Percentiles rank a stretch among this genome's conserved stretches.
Evolutionary conservation across 2,113 vertebrate species (phyloP).

Genomic region (Spheniscus mendiculus): DNA sequence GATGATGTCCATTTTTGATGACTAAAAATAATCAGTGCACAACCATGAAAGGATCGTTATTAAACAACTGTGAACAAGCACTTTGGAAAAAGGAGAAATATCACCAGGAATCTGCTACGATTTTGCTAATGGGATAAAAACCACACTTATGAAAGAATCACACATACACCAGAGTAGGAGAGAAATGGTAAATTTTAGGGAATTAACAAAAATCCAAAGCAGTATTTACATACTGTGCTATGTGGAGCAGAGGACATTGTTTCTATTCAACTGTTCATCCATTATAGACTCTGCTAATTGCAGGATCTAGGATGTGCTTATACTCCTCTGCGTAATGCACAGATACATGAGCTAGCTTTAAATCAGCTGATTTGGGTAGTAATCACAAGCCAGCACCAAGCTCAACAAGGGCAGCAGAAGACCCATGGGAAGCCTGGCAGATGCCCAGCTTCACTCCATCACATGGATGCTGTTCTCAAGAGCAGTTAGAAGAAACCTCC

Average conservation of each 20-base stretch:
- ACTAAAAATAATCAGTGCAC: background rate
- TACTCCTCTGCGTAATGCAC: background rate
- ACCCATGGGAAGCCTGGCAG: background rate
- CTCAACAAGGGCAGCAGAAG: background rate
- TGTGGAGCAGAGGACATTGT: background rate
- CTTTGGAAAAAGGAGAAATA: background rate
- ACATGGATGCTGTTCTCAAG: accelerated
- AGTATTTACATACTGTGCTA: background rate
- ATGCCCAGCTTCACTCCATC: background rate
- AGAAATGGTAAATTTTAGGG: background rate
- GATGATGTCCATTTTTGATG: background rate
- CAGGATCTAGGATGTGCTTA: background rate
- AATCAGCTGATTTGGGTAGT: background rate
- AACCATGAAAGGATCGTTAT: background rate
- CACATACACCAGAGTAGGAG: background rate
- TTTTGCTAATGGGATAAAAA: background rate
- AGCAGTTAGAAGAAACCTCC: background rate
- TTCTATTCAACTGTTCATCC: background rate
- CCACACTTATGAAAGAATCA: background rate
- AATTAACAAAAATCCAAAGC: background rate
- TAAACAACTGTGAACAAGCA: background rate
- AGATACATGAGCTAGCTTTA: background rate
- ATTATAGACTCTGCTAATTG: background rate
- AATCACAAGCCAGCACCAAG: background rate
- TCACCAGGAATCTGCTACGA: background rate